Base-by-base conservation (phyloP, 2,888 invertebrate species). In the Taphrorychus bicolor region DNA sequence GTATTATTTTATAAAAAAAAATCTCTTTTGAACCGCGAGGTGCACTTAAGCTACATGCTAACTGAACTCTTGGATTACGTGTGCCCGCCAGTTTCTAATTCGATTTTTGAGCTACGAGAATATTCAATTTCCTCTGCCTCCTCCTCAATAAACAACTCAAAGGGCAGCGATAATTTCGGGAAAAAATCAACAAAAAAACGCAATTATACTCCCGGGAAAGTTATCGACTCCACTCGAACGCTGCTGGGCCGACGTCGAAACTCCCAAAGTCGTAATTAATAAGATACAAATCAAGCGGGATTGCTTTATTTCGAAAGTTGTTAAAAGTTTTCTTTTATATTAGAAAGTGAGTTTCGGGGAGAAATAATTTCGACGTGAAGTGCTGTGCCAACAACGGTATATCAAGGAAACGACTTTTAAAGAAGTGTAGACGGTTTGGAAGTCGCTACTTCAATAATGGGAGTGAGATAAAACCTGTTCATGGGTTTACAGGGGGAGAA, bases 301-400 rank as follows among this genome's bases (percentile, higher is more conserved):
- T 53, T 56, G 60, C 59, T 66, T 66, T 66, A 60, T 66, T 66
- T 66, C 60, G 61, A 45, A 66, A 61, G 56, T 66, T 66, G 60
- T 66, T 61, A 66, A 62, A 66, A 66, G 66, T 66, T 66, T 62
- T 22, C 49, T 32, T 57, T 66, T 66, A 66, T 66, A 61, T 61
- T 66, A 61, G 66, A 61, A 66, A 66, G 66, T 66, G 58, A 66
- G 66, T 66, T 66, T 61, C 59, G 52, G 11, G 53, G 57, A 41
- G 52, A 66, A 54, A 66, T 66, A 60, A 66, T 60, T 66, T 66
- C 60, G 60, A 60, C 17, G 54, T 49, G 56, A 66, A 66, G 60
- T 61, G 66, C 60, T 56, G 51, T 54, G 60, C 60, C 66, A 61
- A 66, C 66, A 66, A 66, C 66, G 56, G 66, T 66, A 66, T 60